A percentile compares a stretch with the other conserved stretches of the same genome.
Conservation (phyloP, 1,140 invertebrate species). For the Drosophila pachea region DNA sequence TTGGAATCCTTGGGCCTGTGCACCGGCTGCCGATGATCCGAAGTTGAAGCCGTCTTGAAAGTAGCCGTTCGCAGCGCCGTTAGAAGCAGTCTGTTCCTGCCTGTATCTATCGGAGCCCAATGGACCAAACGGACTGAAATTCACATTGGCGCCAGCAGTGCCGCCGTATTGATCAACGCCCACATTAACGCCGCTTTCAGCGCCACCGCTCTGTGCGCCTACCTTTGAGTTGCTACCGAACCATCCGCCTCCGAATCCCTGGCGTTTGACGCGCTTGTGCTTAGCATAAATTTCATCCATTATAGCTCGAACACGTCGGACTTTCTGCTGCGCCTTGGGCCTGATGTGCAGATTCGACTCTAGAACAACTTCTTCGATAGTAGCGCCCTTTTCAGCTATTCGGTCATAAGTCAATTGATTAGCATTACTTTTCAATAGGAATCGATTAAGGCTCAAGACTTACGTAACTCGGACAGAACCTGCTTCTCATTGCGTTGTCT, state of each 20-base stretch:
- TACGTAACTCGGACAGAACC: slow-evolving; percentile 66
- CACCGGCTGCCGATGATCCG: slow-evolving; percentile 60
- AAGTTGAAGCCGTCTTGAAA: slow-evolving; percentile 51
- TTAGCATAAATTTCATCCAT: slow-evolving; percentile 36
- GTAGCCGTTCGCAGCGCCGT: slow-evolving; percentile 57
- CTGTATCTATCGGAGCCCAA: slow-evolving; percentile 55
- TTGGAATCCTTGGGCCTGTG: slow-evolving; percentile 71
- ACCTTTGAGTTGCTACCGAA: slow-evolving; percentile 32
- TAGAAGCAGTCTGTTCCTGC: slow-evolving; percentile 67
- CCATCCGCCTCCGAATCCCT: slow-evolving; percentile 18
- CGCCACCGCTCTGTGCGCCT: slow-evolving; percentile 45
- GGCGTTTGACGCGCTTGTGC: slow-evolving; percentile 69
- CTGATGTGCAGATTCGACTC: slow-evolving; percentile 77
- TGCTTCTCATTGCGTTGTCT: slow-evolving; percentile 68
- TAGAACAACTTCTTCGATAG: slow-evolving; percentile 78
- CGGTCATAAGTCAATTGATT: neutral
- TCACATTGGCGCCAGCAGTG: slow-evolving; percentile 54
- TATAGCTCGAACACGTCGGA: slow-evolving; percentile 58
- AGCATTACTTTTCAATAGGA: slow-evolving; percentile 5
- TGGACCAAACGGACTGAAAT: slow-evolving; percentile 41
- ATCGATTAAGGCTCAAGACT: slow-evolving; percentile 31
- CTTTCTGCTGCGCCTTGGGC: slow-evolving; percentile 59
- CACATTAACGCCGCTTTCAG: slow-evolving; percentile 47
- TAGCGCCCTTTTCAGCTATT: slow-evolving; percentile 60
- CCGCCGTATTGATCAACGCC: slow-evolving; percentile 59